Evolutionary conservation across 2,888 invertebrate genomes (phyloP).

Genomic region (Drosophila subsilvestris): DNA sequence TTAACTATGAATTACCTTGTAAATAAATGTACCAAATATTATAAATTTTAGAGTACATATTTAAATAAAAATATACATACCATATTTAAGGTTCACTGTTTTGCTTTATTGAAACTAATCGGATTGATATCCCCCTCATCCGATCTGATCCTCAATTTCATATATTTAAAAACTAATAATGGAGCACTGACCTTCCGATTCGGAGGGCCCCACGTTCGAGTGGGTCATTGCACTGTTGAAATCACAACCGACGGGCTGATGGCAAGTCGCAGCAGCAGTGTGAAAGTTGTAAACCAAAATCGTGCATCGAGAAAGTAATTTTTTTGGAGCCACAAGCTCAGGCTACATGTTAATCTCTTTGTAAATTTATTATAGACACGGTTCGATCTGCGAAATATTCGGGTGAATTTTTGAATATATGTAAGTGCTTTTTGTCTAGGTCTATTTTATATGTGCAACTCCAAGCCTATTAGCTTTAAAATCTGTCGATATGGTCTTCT

Average conservation of each 20-base stretch:
- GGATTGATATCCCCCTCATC: not conserved
- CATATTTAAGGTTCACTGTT: not conserved
- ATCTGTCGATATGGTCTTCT: not conserved
- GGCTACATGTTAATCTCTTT: not conserved
- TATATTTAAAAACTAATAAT: not conserved
- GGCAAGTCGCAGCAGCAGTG: not conserved
- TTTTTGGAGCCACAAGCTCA: not conserved
- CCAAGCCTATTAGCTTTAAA: not conserved
- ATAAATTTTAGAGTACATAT: constrained; percentile 13
- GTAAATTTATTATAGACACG: not conserved
- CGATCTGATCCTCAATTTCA: not conserved
- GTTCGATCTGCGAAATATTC: not conserved
- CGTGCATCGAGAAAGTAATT: not conserved
- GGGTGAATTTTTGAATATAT: no score
- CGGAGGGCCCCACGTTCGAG: not conserved
- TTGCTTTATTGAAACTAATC: not conserved
- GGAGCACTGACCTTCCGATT: not conserved
- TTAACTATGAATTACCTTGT: constrained; percentile 64
- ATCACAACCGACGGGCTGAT: not conserved
- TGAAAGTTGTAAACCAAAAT: not conserved
- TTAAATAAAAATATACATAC: constrained; percentile 26
- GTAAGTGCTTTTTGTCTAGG: no score
- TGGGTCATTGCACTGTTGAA: not conserved
- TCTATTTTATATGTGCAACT: not conserved
- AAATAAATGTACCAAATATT: constrained; percentile 53